Base-by-base conservation (phyloP, 2,888 invertebrate species). In the Bombylius major region DNA sequence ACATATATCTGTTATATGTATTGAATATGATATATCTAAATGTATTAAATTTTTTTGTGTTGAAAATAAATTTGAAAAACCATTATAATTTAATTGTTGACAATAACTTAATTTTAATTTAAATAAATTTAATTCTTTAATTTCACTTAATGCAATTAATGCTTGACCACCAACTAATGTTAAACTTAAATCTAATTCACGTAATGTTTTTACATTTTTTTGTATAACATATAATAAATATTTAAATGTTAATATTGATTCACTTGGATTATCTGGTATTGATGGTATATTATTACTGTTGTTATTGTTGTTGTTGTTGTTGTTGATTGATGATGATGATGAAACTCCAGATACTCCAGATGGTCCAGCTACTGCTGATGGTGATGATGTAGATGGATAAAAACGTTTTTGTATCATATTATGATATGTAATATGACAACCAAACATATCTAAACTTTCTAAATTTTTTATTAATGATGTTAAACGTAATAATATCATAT, bases 351-450 rank as follows among this genome's bases (percentile, higher is more conserved):
- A 42, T 42, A 1, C 4, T 11, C 11, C 12, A 11, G 39, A 42
- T 42, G 39, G 4, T 42, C 11, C 39, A 11, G 7, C 11, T 42
- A 36, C 69, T 72, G 58, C 4, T 36, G 36, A 6, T 9, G 36
- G 1, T 36, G 36, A 6, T 36, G 36, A 36, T 75, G 66, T 69
- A 49, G 75, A 69, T 0, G 84, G 82, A 71, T 86, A 86, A 69
- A 85, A 86, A 58, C 81, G 81, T 60, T 81, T 79, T 47, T 83
- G 82, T 45, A 84, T 76, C 7, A 83, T 83, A 58, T 77, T 74
- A 67, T 86, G 86, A 67, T 86, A 88, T 39, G 85, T 82, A 52
- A 88, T 79, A 56, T 83, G 83, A 62, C 84, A 84, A 9, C 79
- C 81, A 36, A 82, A 81, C 59, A 88, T 72, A 65, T 83, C 80